A percentile compares a stretch with the other conserved stretches of the same genome.
These are phyloP conservation scores for Ptychobarbus kaznakovi DNA, from an alignment of 2,797 vertebrate species.

Conservation along the genomic window DNA sequence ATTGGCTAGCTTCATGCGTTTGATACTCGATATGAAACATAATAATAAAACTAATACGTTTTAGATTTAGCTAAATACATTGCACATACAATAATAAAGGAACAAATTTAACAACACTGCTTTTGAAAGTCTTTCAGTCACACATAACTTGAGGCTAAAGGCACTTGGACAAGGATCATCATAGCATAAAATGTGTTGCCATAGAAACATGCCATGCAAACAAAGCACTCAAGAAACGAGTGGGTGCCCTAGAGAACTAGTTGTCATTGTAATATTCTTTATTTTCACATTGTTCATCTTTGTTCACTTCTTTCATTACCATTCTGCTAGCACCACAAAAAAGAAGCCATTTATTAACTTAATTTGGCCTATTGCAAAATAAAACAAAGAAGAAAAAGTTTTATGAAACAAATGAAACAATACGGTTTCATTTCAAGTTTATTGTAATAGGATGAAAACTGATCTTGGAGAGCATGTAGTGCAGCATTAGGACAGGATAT, in stretches of 20 bases:
- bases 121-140: slow-evolving; percentile 39
- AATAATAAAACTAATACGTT: neutral
- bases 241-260: slow-evolving; percentile 57
- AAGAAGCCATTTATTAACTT: neutral
- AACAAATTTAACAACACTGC: neutral
- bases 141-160: slow-evolving; percentile 55
- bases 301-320: slow-evolving; percentile 10
- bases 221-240: slow-evolving; percentile 63
- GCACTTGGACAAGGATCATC: slow-evolving; percentile 54
- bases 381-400: neutral
- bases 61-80: neutral
- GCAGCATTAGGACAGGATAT: slow-evolving; percentile 38
- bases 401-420: slow-evolving; percentile 7
- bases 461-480: slow-evolving; percentile 46
- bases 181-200: slow-evolving; percentile 63
- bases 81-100: slow-evolving; percentile 2
- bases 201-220: slow-evolving; percentile 67
- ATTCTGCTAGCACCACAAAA: slow-evolving; percentile 5
- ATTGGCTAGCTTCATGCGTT: neutral
- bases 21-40: neutral
- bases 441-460: slow-evolving; percentile 41
- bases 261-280: slow-evolving; percentile 32
- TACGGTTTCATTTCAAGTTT: slow-evolving; percentile 33
- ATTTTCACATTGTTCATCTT: neutral
- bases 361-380: neutral